Conservation (phyloP, 2,113 vertebrate species). For the Motacilla tschutschensis region DNA sequence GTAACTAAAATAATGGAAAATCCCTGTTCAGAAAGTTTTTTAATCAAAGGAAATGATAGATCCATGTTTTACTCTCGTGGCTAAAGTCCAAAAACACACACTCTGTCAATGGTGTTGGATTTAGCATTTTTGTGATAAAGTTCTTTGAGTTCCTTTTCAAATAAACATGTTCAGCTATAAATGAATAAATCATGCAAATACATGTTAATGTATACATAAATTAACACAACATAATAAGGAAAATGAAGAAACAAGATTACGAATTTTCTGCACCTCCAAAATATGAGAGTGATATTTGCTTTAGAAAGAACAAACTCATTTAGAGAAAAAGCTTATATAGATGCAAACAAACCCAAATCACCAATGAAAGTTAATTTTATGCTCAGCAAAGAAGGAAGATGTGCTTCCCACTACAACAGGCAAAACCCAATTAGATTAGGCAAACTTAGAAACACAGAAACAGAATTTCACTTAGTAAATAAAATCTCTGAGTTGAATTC, state of each 20-base stretch:
- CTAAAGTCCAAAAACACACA: conserved; percentile 52
- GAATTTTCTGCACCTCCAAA: conserved; percentile 74
- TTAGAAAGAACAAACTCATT: conserved; percentile 74
- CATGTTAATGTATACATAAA: conserved; percentile 77
- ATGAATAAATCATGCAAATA: conserved; percentile 77
- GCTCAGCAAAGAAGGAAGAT: conserved; percentile 63
- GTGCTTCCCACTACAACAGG: conserved; percentile 53
- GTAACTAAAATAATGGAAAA: conserved; percentile 17
- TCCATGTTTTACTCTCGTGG: conserved; percentile 13
- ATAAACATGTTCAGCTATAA: conserved; percentile 72
- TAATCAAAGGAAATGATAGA: conserved; percentile 13
- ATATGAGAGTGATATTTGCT: conserved; percentile 73
- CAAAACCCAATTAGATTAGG: conserved; percentile 65
- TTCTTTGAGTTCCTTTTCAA: conserved; percentile 62
- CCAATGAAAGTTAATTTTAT: conserved; percentile 69
- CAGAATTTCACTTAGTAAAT: conserved; percentile 50
- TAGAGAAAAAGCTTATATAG: conserved; percentile 62
- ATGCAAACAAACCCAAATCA: conserved; percentile 69
- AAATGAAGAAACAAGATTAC: conserved; percentile 74
- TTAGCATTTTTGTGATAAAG: conserved; percentile 62
- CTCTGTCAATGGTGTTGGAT: conserved; percentile 39
- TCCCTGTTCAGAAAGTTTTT: conserved; percentile 22
- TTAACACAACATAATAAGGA: conserved; percentile 74
- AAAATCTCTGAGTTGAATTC: conserved; percentile 22
- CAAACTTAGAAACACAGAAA: conserved; percentile 55